A percentile compares a stretch with the other conserved stretches of the same genome.
Evolutionary conservation across 2,888 invertebrate genomes (phyloP).

Genomic region (Ophion slaviceki): DNA sequence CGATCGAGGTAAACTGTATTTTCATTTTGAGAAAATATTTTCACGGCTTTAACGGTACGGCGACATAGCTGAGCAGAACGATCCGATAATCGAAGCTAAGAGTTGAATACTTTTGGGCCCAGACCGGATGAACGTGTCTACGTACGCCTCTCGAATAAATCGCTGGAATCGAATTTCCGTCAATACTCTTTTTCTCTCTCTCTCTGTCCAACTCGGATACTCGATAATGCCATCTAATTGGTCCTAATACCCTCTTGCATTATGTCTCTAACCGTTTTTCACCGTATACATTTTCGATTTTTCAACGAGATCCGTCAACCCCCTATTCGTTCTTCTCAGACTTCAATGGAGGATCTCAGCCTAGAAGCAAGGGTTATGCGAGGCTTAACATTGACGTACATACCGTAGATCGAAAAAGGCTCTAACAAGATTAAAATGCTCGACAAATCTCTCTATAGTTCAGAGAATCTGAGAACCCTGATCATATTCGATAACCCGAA

Average conservation of each 20-base stretch:
- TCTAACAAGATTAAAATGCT: slow-evolving; percentile 66
- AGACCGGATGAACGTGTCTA: slow-evolving; percentile 59
- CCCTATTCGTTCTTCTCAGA: slow-evolving; percentile 29
- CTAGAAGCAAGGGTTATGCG: slow-evolving; percentile 48
- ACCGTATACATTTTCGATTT: slow-evolving; percentile 61
- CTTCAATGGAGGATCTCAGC: slow-evolving; percentile 26
- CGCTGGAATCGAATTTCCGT: slow-evolving; percentile 62
- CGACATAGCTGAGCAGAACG: not conserved
- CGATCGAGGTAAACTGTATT: not conserved
- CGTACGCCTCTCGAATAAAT: slow-evolving; percentile 23
- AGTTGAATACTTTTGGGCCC: slow-evolving; percentile 27
- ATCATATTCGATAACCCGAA: slow-evolving; percentile 38
- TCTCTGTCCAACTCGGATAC: slow-evolving; percentile 24
- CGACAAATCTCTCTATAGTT: slow-evolving; percentile 36
- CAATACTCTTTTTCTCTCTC: slow-evolving; percentile 26
- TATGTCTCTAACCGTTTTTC: slow-evolving; percentile 61
- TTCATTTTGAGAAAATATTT: slow-evolving; percentile 26
- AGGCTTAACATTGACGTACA: slow-evolving; percentile 46
- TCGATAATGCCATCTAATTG: slow-evolving; percentile 69
- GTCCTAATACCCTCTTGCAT: slow-evolving; percentile 66
- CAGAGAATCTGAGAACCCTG: slow-evolving; percentile 10
- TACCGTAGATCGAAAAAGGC: slow-evolving; percentile 57
- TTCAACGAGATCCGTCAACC: slow-evolving; percentile 58
- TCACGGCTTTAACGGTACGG: not conserved
- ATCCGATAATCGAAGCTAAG: slow-evolving; percentile 49